Percentiles rank a stretch among this genome's conserved stretches.
These are phyloP conservation scores for Drosophila demipolita DNA, from an alignment of 2,888 invertebrate genomes.

Conservation along the genomic window DNA sequence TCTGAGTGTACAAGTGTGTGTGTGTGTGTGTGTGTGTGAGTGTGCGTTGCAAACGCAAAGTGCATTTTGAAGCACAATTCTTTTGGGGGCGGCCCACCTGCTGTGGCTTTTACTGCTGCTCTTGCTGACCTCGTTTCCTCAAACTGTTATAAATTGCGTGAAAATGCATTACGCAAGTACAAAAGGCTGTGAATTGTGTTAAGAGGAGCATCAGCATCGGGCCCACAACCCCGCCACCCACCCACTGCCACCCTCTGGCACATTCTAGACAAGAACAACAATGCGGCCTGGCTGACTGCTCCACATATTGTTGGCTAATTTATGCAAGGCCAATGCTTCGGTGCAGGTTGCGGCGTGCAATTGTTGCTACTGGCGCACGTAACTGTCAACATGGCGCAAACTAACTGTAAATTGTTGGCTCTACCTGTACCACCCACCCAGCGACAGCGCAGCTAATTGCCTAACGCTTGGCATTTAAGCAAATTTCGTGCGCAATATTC, in stretches of 20 bases:
- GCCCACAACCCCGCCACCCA: slow-evolving; percentile 8
- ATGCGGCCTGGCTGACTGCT: slow-evolving; percentile 59
- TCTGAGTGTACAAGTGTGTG: slow-evolving; percentile 2
- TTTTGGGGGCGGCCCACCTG: slow-evolving; percentile 59
- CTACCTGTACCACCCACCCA: slow-evolving; percentile 55
- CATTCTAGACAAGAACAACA: slow-evolving; percentile 26
- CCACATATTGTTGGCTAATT: slow-evolving; percentile 72
- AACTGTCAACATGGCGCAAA: slow-evolving; percentile 78
- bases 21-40: slow-evolving; percentile 15
- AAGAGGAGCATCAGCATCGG: slow-evolving; percentile 14
- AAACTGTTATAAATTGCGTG: slow-evolving; percentile 78
- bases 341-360: slow-evolving; percentile 43
- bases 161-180: slow-evolving; percentile 79
- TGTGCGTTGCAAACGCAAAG: slow-evolving; percentile 56
- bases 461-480: slow-evolving; percentile 73
- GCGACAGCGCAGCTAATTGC: slow-evolving; percentile 73
- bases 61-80: slow-evolving; percentile 59
- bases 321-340: slow-evolving; percentile 64
- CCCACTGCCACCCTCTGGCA: neutral
- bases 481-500: slow-evolving; percentile 68
- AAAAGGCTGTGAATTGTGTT: slow-evolving; percentile 78
- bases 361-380: slow-evolving; percentile 58
- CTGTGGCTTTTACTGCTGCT: slow-evolving; percentile 32
- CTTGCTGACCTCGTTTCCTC: slow-evolving; percentile 65
- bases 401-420: slow-evolving; percentile 72